Percentiles rank a stretch among this genome's conserved stretches.
These are phyloP conservation scores for Conger conger DNA, from an alignment of 2,113 vertebrate species.

Conservation along the genomic window DNA sequence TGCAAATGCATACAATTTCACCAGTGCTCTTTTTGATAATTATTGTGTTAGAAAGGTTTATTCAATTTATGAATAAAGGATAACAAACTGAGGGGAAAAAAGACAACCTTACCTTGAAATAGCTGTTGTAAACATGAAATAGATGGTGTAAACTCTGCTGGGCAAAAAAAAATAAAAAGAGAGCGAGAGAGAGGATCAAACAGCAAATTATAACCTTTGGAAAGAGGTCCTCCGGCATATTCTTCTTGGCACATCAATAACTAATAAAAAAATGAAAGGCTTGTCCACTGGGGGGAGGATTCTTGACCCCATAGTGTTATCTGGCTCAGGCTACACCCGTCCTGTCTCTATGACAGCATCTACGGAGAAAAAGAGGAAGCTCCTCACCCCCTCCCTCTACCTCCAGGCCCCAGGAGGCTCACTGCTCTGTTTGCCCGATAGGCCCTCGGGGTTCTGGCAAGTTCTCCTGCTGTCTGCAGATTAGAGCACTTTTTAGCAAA, in stretches of 20 bases:
- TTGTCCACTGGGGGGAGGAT: not conserved
- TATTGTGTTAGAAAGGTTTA: not conserved
- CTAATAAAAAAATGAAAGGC: conserved; percentile 34
- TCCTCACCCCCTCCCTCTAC: not conserved
- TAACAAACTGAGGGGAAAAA: not conserved
- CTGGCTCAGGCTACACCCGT: not conserved
- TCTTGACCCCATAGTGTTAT: conserved; percentile 17
- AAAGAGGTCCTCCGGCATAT: conserved; percentile 28
- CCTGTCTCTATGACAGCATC: not conserved
- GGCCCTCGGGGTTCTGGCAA: not conserved
- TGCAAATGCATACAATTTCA: not conserved
- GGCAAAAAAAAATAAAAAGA: not conserved
- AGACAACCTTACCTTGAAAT: not conserved
- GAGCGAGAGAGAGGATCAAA: conserved; percentile 33
- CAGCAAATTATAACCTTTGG: conserved; percentile 40
- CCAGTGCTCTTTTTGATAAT: not conserved
- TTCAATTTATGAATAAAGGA: not conserved
- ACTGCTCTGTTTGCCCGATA: not conserved
- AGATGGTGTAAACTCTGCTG: not conserved
- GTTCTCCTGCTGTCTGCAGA: conserved; percentile 15
- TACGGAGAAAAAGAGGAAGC: not conserved
- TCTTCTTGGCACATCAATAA: conserved; percentile 32
- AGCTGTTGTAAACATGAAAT: conserved; percentile 1
- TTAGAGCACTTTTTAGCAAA: conserved; percentile 26
- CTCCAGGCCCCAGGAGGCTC: not conserved